Conservation (phyloP, 2,797 vertebrate genomes). For the Salmo trutta region DNA sequence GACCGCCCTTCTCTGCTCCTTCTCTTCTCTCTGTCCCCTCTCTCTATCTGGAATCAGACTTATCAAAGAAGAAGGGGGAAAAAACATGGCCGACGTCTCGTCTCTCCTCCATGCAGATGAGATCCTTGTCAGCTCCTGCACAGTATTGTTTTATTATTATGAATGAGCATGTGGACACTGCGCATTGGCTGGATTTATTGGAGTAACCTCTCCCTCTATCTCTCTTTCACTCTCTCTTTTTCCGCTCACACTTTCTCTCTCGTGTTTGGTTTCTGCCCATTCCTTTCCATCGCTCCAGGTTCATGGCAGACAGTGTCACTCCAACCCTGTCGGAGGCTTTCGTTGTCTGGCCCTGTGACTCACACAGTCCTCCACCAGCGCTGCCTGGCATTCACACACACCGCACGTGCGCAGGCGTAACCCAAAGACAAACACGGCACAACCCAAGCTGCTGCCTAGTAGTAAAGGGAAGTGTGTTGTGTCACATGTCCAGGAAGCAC, state of each 20-base stretch:
- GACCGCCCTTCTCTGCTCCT: constrained; percentile 35
- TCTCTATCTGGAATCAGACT: constrained; percentile 49
- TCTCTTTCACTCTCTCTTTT: constrained; percentile 34
- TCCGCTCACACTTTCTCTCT: constrained; percentile 27
- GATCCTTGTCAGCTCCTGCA: constrained; percentile 56
- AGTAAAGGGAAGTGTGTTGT: constrained; percentile 59
- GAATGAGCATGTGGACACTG: constrained; percentile 42
- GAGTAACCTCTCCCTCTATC: constrained; percentile 29
- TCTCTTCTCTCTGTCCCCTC: constrained; percentile 38
- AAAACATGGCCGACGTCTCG: constrained; percentile 43
- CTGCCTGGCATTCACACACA: constrained; percentile 30
- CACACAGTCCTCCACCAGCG: constrained; percentile 45
- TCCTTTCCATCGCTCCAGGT: constrained; percentile 32
- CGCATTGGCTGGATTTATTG: constrained; percentile 59
- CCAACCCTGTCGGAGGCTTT: constrained; percentile 47
- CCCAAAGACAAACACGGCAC: constrained; percentile 67
- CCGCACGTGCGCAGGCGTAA: constrained; percentile 49
- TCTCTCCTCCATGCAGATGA: constrained; percentile 52
- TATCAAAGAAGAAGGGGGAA: constrained; percentile 21
- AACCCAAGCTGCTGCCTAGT: constrained; percentile 42
- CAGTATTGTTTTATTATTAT: constrained; percentile 51
- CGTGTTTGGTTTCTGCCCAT: constrained; percentile 1
- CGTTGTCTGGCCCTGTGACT: constrained; percentile 48
- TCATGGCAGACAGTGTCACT: constrained; percentile 47
- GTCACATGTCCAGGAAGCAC: constrained; percentile 63